Percentiles rank a stretch among this genome's conserved stretches.
Conservation (phyloP, 2,797 vertebrate species). For the Mergus octosetaceus region DNA sequence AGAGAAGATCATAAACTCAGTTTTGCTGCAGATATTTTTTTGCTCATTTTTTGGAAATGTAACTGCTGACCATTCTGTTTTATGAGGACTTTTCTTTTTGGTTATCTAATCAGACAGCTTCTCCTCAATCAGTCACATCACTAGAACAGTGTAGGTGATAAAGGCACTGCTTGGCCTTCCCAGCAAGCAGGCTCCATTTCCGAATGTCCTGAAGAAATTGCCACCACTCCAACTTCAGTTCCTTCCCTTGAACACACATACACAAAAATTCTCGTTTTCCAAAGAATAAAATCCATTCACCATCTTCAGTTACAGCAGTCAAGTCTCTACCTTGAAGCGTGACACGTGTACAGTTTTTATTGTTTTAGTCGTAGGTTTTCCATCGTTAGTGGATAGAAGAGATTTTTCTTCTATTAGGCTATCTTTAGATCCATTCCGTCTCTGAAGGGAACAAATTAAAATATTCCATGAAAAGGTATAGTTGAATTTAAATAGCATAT, state of each 20-base stretch:
- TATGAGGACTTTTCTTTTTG: conserved; percentile 4
- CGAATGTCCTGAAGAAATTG: conserved; percentile 2
- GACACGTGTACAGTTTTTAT: conserved; percentile 81
- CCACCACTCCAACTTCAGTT: background rate
- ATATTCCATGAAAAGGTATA: background rate
- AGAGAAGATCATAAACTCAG: background rate
- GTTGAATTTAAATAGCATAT: background rate
- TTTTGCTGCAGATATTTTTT: conserved; percentile 13
- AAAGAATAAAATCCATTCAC: conserved; percentile 27
- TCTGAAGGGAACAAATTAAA: conserved; percentile 73
- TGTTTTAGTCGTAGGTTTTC: conserved; percentile 78
- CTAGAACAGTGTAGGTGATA: background rate
- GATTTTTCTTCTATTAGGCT: conserved; percentile 79
- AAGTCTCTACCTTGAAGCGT: conserved; percentile 77
- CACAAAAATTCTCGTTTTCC: conserved; percentile 46
- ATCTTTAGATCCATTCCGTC: conserved; percentile 84
- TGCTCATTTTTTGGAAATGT: conserved; percentile 22
- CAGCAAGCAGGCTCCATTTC: conserved; percentile 4
- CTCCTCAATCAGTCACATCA: background rate
- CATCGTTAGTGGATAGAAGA: conserved; percentile 69
- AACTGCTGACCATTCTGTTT: background rate
- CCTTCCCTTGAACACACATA: background rate
- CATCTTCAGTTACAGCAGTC: conserved; percentile 38
- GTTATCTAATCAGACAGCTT: background rate
- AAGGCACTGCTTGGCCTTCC: conserved; percentile 7